Base-by-base conservation (phyloP, 2,888 invertebrate species). In the Heliconius charithonia region DNA sequence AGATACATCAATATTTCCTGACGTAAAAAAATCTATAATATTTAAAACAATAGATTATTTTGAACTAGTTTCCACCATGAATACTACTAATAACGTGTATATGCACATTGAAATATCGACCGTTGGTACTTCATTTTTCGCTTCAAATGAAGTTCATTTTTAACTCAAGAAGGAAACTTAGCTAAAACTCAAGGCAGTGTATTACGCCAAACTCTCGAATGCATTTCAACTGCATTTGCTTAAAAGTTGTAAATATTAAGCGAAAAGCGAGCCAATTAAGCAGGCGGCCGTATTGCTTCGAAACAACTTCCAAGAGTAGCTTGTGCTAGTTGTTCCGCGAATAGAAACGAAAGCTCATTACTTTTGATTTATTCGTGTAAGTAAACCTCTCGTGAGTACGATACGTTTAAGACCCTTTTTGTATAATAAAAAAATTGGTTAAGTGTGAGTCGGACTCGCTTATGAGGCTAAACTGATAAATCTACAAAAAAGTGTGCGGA, bases 201-300 rank as follows among this genome's bases (percentile, higher is more conserved):
- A 88, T 86, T 86, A 86, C 87, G 84, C 83, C 82, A 84, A 87
- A 85, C 86, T 86, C 83, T 84, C 85, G 84, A 86, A 87, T 87
- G 85, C 85, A 88, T 87, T 89, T 86, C 86, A 83, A 88, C 87
- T 89, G 86, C 87, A 89, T 91, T 91, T 89, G 87, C 89, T 90
- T 89, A 86, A 90, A 91, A 90, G 87, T 92, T 89, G 89, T 89
- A 92, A 92, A 89, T 91, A 89, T 90, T 88, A 89, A 91, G 87
- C 86, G 88, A 89, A 90, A 91, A 89, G 89, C 89, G 86, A 88
- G 87, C 93, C 93, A 93, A 93, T 93, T 93, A 93, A 89, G 87
- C 89, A 86, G 86, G 87, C 87, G 86, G 87, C 87, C 85, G 88
- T 88, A 87, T 88, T 88, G 87, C 89, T 85, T 86, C 85, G 87